These are phyloP conservation scores for Amiota mariae DNA, from an alignment of 2,888 invertebrate species.

Conservation along the genomic window DNA sequence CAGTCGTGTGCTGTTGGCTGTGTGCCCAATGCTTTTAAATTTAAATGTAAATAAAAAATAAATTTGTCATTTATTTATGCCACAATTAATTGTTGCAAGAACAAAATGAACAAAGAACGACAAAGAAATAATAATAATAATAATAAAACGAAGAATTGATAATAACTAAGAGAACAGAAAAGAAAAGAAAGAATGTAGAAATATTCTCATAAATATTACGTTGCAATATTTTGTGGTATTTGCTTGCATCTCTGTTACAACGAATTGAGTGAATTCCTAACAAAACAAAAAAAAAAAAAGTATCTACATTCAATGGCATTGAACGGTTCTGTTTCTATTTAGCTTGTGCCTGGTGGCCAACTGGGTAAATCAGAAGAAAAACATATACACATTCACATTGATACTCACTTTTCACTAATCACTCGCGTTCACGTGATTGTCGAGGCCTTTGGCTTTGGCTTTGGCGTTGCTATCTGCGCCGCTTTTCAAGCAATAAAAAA, in stretches of 20 bases:
- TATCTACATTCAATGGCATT: not conserved
- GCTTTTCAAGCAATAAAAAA: not conserved
- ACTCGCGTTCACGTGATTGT: not conserved
- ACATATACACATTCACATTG: not conserved
- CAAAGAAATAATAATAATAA: conserved; percentile 11
- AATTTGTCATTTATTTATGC: conserved; percentile 16
- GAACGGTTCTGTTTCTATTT: not conserved
- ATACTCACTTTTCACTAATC: not conserved
- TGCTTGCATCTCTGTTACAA: too few relatives aligned
- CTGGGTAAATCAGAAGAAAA: not conserved
- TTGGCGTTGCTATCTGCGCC: not conserved
- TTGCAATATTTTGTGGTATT: too few relatives aligned
- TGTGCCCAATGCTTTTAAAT: conserved; percentile 24
- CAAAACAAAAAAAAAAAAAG: not conserved
- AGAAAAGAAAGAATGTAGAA: too few relatives aligned
- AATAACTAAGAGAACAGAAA: too few relatives aligned
- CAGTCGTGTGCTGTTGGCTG: not conserved
- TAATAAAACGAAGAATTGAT: not conserved
- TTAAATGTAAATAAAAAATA: conserved; percentile 37
- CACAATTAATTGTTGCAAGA: conserved; percentile 23
- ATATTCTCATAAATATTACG: too few relatives aligned
- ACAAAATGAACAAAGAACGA: conserved; percentile 16
- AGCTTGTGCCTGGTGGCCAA: too few relatives aligned
- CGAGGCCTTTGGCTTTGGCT: not conserved
- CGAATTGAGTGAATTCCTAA: not conserved